phyloP scores from a whole-genome alignment of 2,888 invertebrate genomes.

The Apotomis capreana region DNA sequence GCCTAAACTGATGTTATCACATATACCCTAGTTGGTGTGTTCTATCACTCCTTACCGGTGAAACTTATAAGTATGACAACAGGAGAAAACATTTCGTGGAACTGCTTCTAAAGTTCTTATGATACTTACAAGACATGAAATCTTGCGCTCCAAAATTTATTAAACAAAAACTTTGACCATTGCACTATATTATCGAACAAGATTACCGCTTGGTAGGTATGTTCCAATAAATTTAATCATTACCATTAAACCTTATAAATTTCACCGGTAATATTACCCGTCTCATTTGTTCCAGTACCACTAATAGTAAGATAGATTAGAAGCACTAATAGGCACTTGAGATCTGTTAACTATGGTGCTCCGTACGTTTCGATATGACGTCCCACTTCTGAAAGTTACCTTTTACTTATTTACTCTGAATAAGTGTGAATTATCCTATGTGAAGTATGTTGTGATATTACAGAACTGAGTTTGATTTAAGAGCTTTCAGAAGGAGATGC shows the following conservation, averaged over 20 bases:
- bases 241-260: neutral
- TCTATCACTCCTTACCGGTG: conserved; percentile 53
- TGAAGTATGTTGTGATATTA: too few relatives aligned
- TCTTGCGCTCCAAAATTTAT: too few relatives aligned
- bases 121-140: too few relatives aligned
- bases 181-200: too few relatives aligned
- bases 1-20: conserved; percentile 49
- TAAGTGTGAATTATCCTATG: too few relatives aligned
- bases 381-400: conserved; percentile 8
- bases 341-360: conserved; percentile 21
- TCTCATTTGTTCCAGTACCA: conserved; percentile 11
- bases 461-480: too few relatives aligned
- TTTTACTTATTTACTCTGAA: too few relatives aligned
- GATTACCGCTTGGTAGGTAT: neutral
- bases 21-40: conserved; percentile 64
- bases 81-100: too few relatives aligned
- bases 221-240: too few relatives aligned
- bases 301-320: conserved; percentile 36
- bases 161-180: too few relatives aligned
- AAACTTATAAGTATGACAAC: conserved; percentile 29
- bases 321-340: conserved; percentile 40
- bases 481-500: neutral
- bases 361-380: neutral
- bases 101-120: too few relatives aligned
- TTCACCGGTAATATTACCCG: conserved; percentile 6